These are phyloP conservation scores for Hyperoodon ampullatus DNA, from an alignment of 2,113 vertebrate species.

Conservation along the genomic window DNA sequence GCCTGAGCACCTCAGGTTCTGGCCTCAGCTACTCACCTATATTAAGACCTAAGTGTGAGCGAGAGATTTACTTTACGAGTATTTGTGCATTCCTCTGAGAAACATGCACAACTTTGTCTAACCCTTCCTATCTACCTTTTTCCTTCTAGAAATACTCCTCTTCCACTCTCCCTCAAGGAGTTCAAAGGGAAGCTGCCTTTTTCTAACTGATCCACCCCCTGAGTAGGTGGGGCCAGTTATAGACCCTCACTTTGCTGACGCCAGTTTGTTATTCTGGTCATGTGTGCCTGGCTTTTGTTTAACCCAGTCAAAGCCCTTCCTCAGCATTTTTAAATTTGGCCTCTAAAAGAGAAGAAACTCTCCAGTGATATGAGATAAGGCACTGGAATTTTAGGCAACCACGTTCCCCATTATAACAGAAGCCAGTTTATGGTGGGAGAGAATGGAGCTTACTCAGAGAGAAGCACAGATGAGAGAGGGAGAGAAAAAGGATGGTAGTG, in stretches of 20 bases:
- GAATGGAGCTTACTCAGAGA: not conserved
- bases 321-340: not conserved
- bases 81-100: conserved; percentile 1
- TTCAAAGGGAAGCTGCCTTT: not conserved
- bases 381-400: not conserved
- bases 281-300: not conserved
- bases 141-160: not conserved
- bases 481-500: not conserved
- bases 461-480: not conserved
- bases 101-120: not conserved
- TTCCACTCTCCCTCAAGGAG: not conserved
- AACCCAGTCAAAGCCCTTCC: not conserved
- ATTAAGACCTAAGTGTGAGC: not conserved
- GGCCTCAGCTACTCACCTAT: not conserved
- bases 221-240: not conserved
- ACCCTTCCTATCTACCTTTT: not conserved
- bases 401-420: not conserved
- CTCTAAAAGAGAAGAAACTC: not conserved
- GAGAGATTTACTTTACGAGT: not conserved
- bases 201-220: not conserved
- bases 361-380: not conserved
- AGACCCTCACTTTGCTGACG: not conserved
- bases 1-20: not conserved
- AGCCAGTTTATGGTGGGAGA: not conserved
- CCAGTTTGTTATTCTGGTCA: not conserved